These are phyloP conservation scores for Tringa solitaria DNA, from an alignment of 2,113 vertebrate species.

Conservation along the genomic window DNA sequence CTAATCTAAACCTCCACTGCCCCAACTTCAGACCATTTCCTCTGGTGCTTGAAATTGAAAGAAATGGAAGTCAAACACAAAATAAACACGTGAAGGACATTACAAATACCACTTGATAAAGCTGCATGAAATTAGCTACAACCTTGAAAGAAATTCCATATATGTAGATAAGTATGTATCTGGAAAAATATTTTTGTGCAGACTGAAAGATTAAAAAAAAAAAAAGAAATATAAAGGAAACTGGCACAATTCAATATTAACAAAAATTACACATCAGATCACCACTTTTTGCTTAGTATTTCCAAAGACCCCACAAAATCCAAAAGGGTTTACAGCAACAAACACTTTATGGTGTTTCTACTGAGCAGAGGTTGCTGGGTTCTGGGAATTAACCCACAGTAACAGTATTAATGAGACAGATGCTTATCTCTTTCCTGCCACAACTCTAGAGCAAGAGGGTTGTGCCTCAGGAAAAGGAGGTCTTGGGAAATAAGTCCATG, in stretches of 20 bases:
- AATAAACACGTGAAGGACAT: not conserved
- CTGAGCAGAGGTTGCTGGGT: not conserved
- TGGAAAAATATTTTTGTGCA: not conserved
- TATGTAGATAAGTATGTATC: not conserved
- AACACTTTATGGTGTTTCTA: not conserved
- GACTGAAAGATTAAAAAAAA: not conserved
- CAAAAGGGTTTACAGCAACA: not conserved
- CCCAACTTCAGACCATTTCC: too few relatives aligned
- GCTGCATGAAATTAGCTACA: not conserved
- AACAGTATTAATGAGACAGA: not conserved
- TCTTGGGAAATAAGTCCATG: not conserved
- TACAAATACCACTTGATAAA: not conserved
- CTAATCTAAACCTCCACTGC: too few relatives aligned
- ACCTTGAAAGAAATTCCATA: not conserved
- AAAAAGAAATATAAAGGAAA: not conserved
- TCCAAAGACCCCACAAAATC: not conserved
- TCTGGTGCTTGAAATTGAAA: too few relatives aligned
- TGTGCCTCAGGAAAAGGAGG: not conserved
- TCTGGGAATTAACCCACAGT: not conserved
- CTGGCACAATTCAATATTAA: accelerated
- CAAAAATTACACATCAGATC: not conserved
- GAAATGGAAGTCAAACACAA: not conserved
- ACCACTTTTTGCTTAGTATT: not conserved
- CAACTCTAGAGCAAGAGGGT: not conserved
- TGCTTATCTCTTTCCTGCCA: not conserved